A percentile compares a stretch with the other conserved stretches of the same genome.
These are phyloP conservation scores for Pristionchus japonicus DNA, from an alignment of 2,888 invertebrate genomes.

Conservation along the genomic window DNA sequence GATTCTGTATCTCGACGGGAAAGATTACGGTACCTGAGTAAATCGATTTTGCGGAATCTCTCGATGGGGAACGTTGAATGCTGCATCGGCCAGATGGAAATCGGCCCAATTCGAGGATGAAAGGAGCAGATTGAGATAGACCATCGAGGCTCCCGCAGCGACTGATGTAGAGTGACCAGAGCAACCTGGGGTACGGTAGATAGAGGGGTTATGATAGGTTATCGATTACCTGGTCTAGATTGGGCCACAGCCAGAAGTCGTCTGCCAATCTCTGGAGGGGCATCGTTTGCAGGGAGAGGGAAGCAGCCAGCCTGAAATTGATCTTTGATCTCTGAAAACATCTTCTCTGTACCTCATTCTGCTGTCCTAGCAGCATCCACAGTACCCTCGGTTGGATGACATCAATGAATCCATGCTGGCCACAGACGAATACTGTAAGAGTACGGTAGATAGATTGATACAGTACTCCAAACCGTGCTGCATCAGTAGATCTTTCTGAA, in stretches of 20 bases:
- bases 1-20: neutral
- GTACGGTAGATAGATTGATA: slow-evolving; percentile 6
- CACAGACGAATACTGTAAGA: slow-evolving; percentile 45
- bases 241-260: neutral
- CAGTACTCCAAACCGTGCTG: slow-evolving; percentile 39
- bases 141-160: slow-evolving; percentile 44
- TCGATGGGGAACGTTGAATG: slow-evolving; percentile 3
- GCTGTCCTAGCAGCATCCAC: slow-evolving; percentile 43
- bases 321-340: slow-evolving; percentile 10
- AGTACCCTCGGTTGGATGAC: slow-evolving; percentile 7
- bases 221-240: slow-evolving; percentile 12
- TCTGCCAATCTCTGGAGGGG: slow-evolving; percentile 40
- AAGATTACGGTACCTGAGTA: slow-evolving; percentile 30
- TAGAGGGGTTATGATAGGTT: neutral
- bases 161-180: slow-evolving; percentile 36
- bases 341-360: slow-evolving; percentile 11
- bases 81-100: slow-evolving; percentile 38
- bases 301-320: slow-evolving; percentile 31
- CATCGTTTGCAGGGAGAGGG: slow-evolving; percentile 38
- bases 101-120: slow-evolving; percentile 40
- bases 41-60: slow-evolving; percentile 30
- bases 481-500: slow-evolving; percentile 46
- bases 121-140: slow-evolving; percentile 31
- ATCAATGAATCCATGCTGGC: slow-evolving; percentile 42
- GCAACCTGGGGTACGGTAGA: slow-evolving; percentile 25